phyloP scores from a whole-genome alignment of 2,888 invertebrate species.

The Pheosia tremula region DNA sequence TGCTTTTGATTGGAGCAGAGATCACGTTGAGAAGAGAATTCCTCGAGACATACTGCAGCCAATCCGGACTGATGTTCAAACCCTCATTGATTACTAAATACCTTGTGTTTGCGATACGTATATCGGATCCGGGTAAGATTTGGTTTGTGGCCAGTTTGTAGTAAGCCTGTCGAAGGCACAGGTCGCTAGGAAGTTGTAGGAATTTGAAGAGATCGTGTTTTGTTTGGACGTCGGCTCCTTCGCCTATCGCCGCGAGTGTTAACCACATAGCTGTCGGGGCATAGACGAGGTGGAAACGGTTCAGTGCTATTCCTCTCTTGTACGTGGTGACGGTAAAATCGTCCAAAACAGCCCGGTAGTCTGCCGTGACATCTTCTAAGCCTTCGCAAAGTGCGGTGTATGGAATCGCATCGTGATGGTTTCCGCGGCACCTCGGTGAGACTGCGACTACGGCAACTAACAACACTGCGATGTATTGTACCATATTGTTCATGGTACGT shows the following conservation, averaged over 20 bases:
- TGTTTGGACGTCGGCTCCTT: slow-evolving; percentile 12
- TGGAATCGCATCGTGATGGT: not conserved
- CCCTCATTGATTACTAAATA: slow-evolving; percentile 13
- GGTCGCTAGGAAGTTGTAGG: slow-evolving; percentile 13
- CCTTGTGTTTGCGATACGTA: slow-evolving; percentile 10
- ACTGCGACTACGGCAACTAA: not conserved
- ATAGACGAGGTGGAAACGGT: slow-evolving; percentile 12
- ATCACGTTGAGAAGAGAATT: slow-evolving; percentile 17
- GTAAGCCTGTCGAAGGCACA: slow-evolving; percentile 12
- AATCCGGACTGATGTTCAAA: slow-evolving; percentile 14
- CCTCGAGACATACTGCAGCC: slow-evolving; percentile 12
- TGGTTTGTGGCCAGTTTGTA: slow-evolving; percentile 18
- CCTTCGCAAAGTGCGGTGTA: not conserved
- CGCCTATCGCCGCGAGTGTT: slow-evolving; percentile 16
- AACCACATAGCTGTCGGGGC: slow-evolving; percentile 15
- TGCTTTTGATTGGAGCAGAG: slow-evolving; percentile 8
- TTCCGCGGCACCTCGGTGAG: not conserved
- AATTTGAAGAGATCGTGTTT: slow-evolving; percentile 15
- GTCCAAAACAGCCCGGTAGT: slow-evolving; percentile 4
- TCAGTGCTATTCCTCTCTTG: not conserved
- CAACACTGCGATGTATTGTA: not conserved
- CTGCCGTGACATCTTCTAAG: not conserved
- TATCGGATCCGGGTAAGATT: slow-evolving; percentile 10
- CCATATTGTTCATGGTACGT: not conserved
- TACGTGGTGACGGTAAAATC: slow-evolving; percentile 6